Evolutionary conservation across 2,888 invertebrate genomes (phyloP), one percentile per base, ranked within the genome.

Genomic region (Caenorhabditis sp.): DNA sequence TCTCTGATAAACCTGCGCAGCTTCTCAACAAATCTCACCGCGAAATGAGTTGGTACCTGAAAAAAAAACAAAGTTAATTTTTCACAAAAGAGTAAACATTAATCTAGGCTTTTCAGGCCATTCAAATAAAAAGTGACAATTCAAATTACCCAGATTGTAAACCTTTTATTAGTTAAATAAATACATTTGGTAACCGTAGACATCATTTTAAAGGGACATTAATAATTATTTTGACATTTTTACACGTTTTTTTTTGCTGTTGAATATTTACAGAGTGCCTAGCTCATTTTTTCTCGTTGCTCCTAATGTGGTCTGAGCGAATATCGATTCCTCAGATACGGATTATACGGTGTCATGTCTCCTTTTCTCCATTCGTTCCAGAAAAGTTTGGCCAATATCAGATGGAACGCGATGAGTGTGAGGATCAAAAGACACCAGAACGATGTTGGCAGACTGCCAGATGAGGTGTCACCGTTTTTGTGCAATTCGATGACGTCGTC

Each of bases 341-440:
- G 79, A 61, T 81, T 82, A 54, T 78, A 82, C 0, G 82, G 82
- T 23, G 80, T 81, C 74, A 81, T 78, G 26, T 82, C 82, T 53
- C 78, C 82, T 64, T 82, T 82, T 2, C 77, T 51, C 76, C 79
- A 82, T 36, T 82, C 82, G 10, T 93, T 94, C 90, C 93, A 93
- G 79, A 96, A 93, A 82, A 95, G 91, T 89, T 95, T 94, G 90
- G 93, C 93, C 31, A 96, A 91, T 90, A 96, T 95, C 84, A 95
- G 90, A 89, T 96, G 95, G 90, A 96, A 96, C 83, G 94, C 91
- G 70, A 94, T 91, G 83, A 96, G 93, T 77, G 95, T 91, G 87
- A 93, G 92, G 88, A 93, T 93, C 79, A 96, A 93, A 73, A 94
- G 92, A 58, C 94, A 92, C 95, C 95, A 96, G 89, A 96, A 95